phyloP scores from a whole-genome alignment of 2,113 vertebrate species.

The Indicator maculatus region DNA sequence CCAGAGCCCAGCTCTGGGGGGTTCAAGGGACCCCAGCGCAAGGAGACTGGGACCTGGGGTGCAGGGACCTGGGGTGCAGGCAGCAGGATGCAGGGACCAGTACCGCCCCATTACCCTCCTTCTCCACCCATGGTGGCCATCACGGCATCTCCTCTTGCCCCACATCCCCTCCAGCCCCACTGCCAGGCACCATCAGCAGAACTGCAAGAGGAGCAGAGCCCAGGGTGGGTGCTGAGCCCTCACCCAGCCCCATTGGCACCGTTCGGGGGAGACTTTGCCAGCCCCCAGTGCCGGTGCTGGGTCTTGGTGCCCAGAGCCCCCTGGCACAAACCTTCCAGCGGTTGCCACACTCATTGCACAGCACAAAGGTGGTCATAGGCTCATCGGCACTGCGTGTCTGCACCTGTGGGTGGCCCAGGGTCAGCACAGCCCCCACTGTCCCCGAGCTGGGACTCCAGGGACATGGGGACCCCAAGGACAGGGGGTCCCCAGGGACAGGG shows the following conservation, averaged over 20 bases:
- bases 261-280: background rate
- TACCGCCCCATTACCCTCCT: background rate
- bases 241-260: background rate
- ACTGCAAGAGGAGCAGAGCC: conserved; percentile 70
- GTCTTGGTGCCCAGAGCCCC: background rate
- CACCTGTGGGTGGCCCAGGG: conserved; percentile 74
- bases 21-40: background rate
- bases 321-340: conserved; percentile 93
- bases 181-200: conserved; percentile 68
- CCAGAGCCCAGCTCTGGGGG: rapidly evolving
- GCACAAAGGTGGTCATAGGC: conserved; percentile 97
- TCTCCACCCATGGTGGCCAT: background rate
- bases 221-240: background rate
- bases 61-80: background rate
- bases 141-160: background rate
- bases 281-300: rapidly evolving
- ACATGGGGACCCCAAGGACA: too few species aligned
- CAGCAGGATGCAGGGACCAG: background rate
- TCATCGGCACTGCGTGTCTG: conserved; percentile 97
- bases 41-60: background rate
- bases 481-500: background rate
- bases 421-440: too few species aligned
- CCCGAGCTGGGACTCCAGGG: background rate
- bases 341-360: conserved; percentile 97
- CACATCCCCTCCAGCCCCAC: background rate